Base-by-base conservation (phyloP, 2,113 vertebrate species). In the Caloenas nicobarica region DNA sequence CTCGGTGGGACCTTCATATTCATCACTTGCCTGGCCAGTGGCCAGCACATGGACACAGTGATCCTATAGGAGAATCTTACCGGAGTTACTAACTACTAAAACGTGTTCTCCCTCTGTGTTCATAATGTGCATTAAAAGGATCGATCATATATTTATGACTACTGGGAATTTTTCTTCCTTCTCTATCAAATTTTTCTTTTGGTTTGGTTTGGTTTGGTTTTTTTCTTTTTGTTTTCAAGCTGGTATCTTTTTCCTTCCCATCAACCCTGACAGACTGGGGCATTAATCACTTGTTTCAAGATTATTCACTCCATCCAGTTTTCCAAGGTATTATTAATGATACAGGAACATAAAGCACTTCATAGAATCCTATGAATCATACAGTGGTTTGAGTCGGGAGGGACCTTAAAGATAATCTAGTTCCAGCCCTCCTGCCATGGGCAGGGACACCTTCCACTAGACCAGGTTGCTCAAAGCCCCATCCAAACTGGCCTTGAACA, bases 251-350 rank as follows among this genome's bases (percentile, higher is more conserved):
- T 54, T 56, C 64, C 51, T 84, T 64, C 60, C 65, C 8, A 2
- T 34, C 72, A 48, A 6, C n/a, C 4, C 65, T 38, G 60, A 44
- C 83, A 33, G 46, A 34, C 29, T 84, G 38, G 58, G 42, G 76
- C 42, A 78, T 5, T 64, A 38, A 81, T 81, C 46, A 28, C 36
- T 81, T 58, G 11, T 31, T 91, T 66, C 10, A 16, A 72, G 74
- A 61, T 69, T 5, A 79, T 93, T 93, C 92, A 29, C 65, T 92
- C 69, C 65, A 38, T 81, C 23, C 73, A 93, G 69, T 69, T 89
- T 95, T 91, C 77, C 77, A 91, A 84, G 79, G 61, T 70, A 68
- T 60, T 51, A 26, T 68, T 92, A 91, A 86, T 10, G 57, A 86
- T 64, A 46, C 48, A 64, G 56, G 57, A 86, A 92, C 0, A 10